Evolutionary conservation across 2,888 invertebrate species (phyloP), one percentile per base, ranked within the genome.

Genomic region (Erebia aethiops): DNA sequence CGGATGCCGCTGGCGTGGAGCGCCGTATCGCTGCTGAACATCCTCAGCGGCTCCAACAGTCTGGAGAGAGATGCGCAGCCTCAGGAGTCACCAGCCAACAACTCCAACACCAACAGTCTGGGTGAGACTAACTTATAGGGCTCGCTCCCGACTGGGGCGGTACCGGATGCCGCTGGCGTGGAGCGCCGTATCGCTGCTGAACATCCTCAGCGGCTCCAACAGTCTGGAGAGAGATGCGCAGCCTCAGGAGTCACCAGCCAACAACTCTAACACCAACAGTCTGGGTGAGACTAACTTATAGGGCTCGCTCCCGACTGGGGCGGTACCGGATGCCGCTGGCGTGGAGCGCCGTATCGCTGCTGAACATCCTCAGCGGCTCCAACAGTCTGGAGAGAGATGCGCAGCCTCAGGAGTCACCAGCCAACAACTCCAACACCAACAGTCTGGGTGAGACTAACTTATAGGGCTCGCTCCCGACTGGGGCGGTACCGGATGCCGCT

Each of bases 401-500:
- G 68, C 67, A 52, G 54, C 69, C 62, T 74, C 49, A 77, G n/a
- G 83, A 84, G 69, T 81, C 78, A 79, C 80, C 74, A 71, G 76
- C 68, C 14, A 35, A 41, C 56, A 56, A 83, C 46, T 49, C 62
- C 77, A 95, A 97, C 80, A 97, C n/a, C n/a, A n/a, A n/a, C n/a
- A n/a, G 97, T 82, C 89, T 96, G 74, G 94, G 94, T 94, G 79
- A 80, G 77, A 2, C 21, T 21, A 2, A 21, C 21, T 2, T 21
- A 21, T 21, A 21, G 21, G 72, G 98, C 97, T 71, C 99, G 99
- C 89, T 96, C 97, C 73, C 95, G 98, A 0, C 94, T 98, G 13
- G 99, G 99, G 72, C 96, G 97, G 83, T 99, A 98, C 90, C 95
- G 99, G 71, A 99, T 99, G 98, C 98, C 99, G 1, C 96, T 99